Base-by-base conservation (phyloP, 2,797 vertebrate species). In the Trachops cirrhosus region DNA sequence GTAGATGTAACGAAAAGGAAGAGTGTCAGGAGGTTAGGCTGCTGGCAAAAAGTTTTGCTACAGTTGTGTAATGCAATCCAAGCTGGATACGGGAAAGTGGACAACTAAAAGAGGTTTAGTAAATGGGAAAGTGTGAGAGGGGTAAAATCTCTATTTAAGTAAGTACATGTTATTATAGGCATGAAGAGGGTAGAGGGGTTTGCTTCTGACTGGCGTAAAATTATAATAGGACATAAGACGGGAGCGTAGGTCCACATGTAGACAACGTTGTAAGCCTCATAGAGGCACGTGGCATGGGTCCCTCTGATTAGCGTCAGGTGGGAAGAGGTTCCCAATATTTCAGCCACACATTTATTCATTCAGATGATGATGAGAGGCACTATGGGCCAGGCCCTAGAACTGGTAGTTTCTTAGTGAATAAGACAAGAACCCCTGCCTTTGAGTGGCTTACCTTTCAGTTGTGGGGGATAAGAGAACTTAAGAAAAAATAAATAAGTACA, bases 221-320 rank as follows among this genome's bases (percentile, higher is more conserved):
- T 32, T 78, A 6, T 29, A 80, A 71, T 4, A 37, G 8, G 37
- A 62, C 14, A 7, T 4, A 26, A 37, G 59, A 3, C 80, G 3
- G 19, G 9, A 39, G 9, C 2, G 29, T 7, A 6, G 5, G 3
- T 14, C 41, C 9, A 26, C 9, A 41, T 32, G 2, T 1, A 57
- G 14, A 1, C 24, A 59, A 12, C 1, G 5, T 24, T 74, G 4
- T 10, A 34, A 34, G 1, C 57, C 75, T 62, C 41, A 1, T 3
- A 10, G 4, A 46, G 12, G 37, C 83, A 39, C n/a, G 7, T 11
- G 44, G 41, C 16, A 34, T 5, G 29, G 32, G 7, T n/a, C 0
- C 32, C 15, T 24, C 26, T 37, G 19, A 18, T 29, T 12, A 37
- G 4, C 44, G 1, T n/a, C 26, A 52, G 9, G 4, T 24, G 26